Percentiles rank a stretch among this genome's conserved stretches.
These are phyloP conservation scores for Drosophila punjabiensis DNA, from an alignment of 1,140 invertebrate species.

Conservation along the genomic window DNA sequence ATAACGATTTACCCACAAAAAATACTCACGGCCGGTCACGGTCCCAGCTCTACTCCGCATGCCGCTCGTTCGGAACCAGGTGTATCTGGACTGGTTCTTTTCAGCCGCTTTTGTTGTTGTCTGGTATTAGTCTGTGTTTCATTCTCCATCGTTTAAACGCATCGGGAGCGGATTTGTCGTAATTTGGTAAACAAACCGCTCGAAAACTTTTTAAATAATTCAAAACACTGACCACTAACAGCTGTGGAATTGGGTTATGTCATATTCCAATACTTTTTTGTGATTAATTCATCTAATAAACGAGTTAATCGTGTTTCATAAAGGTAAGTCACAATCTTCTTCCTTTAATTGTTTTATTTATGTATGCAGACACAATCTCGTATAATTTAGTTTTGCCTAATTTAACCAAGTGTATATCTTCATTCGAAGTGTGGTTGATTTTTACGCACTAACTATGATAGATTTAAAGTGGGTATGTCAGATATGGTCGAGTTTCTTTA, in stretches of 20 bases:
- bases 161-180: constrained; percentile 11
- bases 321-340: constrained; percentile 18
- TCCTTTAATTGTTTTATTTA: not conserved
- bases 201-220: constrained; percentile 40
- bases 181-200: constrained; percentile 62
- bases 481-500: constrained; percentile 37
- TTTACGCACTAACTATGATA: not conserved
- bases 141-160: constrained; percentile 52
- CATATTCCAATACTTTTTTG: constrained; percentile 1
- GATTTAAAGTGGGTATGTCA: constrained; percentile 32
- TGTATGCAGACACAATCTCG: not conserved
- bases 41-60: constrained; percentile 12
- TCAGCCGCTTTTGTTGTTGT: constrained; percentile 63
- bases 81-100: constrained; percentile 45
- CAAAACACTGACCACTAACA: constrained; percentile 30
- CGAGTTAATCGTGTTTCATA: constrained; percentile 4
- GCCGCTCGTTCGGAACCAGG: constrained; percentile 27
- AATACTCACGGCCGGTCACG: constrained; percentile 5
- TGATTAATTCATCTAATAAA: constrained; percentile 16
- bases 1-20: not conserved
- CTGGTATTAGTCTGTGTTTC: constrained; percentile 67
- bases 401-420: not conserved
- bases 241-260: constrained; percentile 3
- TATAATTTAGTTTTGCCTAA: not conserved
- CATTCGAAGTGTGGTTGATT: not conserved